Evolutionary conservation across 1,140 invertebrate species (phyloP).

Genomic region (Drosophila lowei): DNA sequence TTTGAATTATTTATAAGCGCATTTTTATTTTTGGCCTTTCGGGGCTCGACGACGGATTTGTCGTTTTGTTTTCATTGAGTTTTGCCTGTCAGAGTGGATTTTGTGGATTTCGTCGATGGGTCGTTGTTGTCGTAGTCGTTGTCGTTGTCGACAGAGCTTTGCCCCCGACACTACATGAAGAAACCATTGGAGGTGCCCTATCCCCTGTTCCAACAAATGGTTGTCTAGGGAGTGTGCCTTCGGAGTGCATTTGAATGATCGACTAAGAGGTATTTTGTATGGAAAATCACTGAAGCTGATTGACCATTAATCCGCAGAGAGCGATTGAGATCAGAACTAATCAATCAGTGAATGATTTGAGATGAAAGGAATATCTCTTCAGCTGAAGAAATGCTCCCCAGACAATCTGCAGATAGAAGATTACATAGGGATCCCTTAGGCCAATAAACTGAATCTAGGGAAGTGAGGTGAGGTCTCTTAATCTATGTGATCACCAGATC

Average conservation of each 20-base stretch:
- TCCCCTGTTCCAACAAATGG: constrained; percentile 16
- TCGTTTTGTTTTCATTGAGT: constrained; percentile 69
- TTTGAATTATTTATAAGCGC: constrained; percentile 76
- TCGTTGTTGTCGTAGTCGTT: constrained; percentile 32
- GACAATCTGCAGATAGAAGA: too few species aligned
- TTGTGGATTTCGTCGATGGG: constrained; percentile 38
- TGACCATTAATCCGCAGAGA: too few species aligned
- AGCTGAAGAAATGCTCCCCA: too few species aligned
- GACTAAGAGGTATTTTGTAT: too few species aligned
- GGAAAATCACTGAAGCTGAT: too few species aligned
- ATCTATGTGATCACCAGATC: constrained; percentile 30
- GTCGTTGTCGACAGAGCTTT: constrained; percentile 49
- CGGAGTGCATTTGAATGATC: constrained; percentile 1
- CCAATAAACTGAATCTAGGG: neutral
- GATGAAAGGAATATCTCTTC: too few species aligned
- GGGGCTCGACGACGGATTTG: constrained; percentile 69
- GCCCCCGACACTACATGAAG: constrained; percentile 14
- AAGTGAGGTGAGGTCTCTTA: neutral
- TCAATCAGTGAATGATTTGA: too few species aligned
- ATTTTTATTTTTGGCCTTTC: constrained; percentile 77
- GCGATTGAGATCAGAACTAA: too few species aligned
- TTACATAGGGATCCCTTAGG: too few species aligned
- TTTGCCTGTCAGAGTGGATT: constrained; percentile 60
- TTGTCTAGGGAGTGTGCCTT: constrained; percentile 14
- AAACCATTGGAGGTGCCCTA: neutral